phyloP scores from a whole-genome alignment of 2,888 invertebrate species.

The Microchrysa polita region DNA sequence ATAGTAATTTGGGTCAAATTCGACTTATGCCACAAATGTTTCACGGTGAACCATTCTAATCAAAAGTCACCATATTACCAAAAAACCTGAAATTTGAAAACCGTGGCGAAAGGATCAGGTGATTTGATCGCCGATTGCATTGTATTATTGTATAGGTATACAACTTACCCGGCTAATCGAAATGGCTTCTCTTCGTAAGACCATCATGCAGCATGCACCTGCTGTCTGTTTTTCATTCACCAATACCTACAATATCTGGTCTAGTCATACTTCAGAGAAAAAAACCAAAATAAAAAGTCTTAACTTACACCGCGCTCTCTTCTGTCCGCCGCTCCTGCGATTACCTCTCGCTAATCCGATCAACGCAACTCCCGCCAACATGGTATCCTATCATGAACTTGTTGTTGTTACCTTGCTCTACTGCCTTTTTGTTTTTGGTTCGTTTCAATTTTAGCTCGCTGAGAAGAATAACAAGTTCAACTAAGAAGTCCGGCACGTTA shows the following conservation, averaged over 20 bases:
- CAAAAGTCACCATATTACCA: too few species aligned
- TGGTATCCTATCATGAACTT: background rate
- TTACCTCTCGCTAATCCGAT: conserved; percentile 29
- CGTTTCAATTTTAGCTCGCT: too few species aligned
- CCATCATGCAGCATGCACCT: conserved; percentile 39
- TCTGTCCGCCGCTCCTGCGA: background rate
- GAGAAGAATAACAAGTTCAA: background rate
- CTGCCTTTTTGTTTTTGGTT: background rate
- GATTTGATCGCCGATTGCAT: too few species aligned
- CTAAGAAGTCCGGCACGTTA: background rate
- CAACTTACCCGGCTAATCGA: too few species aligned
- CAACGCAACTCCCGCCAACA: conserved; percentile 25
- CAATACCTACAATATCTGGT: conserved; percentile 46
- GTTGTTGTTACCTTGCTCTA: background rate
- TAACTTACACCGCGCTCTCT: background rate
- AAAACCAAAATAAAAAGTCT: conserved; percentile 23
- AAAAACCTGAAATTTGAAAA: too few species aligned
- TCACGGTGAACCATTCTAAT: too few species aligned
- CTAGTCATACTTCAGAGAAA: conserved; percentile 5
- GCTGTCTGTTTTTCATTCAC: conserved; percentile 29
- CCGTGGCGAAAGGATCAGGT: too few species aligned
- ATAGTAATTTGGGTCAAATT: too few species aligned
- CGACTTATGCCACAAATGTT: too few species aligned
- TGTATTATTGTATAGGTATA: too few species aligned
- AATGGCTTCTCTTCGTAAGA: too few species aligned